Evolutionary conservation across 2,797 vertebrate genomes (phyloP), one percentile per base, ranked within the genome.

Genomic region (Propithecus deckenii): DNA sequence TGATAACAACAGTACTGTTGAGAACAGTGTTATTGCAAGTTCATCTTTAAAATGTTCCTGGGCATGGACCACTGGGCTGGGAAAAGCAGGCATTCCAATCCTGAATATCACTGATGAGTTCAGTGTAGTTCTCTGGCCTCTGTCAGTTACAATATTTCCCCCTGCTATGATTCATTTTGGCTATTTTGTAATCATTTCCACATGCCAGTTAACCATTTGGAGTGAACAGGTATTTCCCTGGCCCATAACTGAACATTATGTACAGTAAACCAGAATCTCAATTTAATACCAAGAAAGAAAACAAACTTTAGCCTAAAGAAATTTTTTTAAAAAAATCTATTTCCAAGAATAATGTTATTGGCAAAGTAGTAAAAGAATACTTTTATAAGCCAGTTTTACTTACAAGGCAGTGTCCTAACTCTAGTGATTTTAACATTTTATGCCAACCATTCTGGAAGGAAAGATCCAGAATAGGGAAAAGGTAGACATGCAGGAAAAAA

Each of bases 11-110:
- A 76, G 28, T 86, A 59, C 63, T 50, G 25, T n/a, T 86, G 65
- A 96, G 25, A 86, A 89, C 1, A 80, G 9, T 55, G 10, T 57
- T 90, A 89, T 65, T 89, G 48, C 84, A 92, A 87, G 28, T 79
- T 80, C 41, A 87, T 55, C 61, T 93, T 55, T 89, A 86, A 91
- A 48, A 48, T 38, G 69, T 89, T 85, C 69, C 69, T 86, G 86
- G 59, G 46, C 55, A 78, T 25, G 50, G 65, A 85, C 50, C 50
- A 95, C 63, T 89, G 86, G 91, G 76, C 48, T 76, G 25, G 4
- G 50, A 48, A 80, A 94, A 50, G 74, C 46, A 89, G 69, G 43
- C 30, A 43, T 83, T 86, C 59, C 4, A 63, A 32, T 52, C 69
- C 75, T 80, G 72, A 92, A 28, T 43, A 74, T 43, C 35, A 65